These are phyloP conservation scores for Tigriopus californicus DNA, from an alignment of 2,888 invertebrate genomes.

Conservation along the genomic window DNA sequence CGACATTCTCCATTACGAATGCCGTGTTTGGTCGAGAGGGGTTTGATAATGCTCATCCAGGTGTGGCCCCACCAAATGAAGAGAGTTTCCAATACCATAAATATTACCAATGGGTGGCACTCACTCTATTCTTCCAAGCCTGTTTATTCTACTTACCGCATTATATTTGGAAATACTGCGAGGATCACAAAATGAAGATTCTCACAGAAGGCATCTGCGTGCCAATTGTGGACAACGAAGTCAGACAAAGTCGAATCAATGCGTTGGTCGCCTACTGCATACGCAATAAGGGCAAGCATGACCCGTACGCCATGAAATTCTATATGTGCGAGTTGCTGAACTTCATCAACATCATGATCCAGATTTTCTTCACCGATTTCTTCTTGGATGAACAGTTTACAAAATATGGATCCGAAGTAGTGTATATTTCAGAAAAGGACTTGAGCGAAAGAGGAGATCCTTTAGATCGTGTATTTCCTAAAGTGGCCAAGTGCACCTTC, in stretches of 20 bases:
- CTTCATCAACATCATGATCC: slow-evolving; percentile 23
- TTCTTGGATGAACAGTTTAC: slow-evolving; percentile 56
- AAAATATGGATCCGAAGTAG: slow-evolving; percentile 43
- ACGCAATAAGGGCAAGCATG: slow-evolving; percentile 52
- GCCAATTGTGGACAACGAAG: slow-evolving; percentile 59
- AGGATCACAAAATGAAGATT: slow-evolving; percentile 58
- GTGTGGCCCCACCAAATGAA: slow-evolving; percentile 38
- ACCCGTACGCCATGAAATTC: slow-evolving; percentile 45
- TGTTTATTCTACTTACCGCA: slow-evolving; percentile 59
- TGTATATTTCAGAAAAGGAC: slow-evolving; percentile 51
- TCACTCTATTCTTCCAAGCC: slow-evolving; percentile 59
- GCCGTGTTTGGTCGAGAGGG: slow-evolving; percentile 34
- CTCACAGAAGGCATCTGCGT: slow-evolving; percentile 51
- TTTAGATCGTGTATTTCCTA: slow-evolving; percentile 57
- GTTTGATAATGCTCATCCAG: slow-evolving; percentile 55
- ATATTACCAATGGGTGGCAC: slow-evolving; percentile 92
- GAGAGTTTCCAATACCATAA: slow-evolving; percentile 46
- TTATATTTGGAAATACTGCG: slow-evolving; percentile 61
- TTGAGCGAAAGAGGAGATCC: slow-evolving; percentile 41
- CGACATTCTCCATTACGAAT: slow-evolving; percentile 75
- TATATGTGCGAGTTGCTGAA: slow-evolving; percentile 22
- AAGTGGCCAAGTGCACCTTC: slow-evolving; percentile 74
- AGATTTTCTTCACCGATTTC: slow-evolving; percentile 36
- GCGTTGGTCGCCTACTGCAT: slow-evolving; percentile 47
- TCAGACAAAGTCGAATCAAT: slow-evolving; percentile 57